A percentile compares a stretch with the other conserved stretches of the same genome.
Conservation (phyloP, 1,140 invertebrate species). For the Venturia canescens region DNA sequence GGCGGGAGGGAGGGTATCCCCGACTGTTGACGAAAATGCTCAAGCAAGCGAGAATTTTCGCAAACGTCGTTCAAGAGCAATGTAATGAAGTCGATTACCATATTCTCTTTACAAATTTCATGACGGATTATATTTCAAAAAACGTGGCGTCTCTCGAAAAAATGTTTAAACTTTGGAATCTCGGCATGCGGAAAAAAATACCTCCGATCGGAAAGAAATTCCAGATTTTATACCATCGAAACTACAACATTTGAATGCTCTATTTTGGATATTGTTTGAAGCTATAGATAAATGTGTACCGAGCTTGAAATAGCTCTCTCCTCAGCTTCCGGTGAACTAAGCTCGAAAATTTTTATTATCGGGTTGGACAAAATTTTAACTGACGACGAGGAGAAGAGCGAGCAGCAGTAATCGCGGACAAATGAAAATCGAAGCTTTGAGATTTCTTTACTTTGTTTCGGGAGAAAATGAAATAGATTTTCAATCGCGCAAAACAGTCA, state of each 20-base stretch:
- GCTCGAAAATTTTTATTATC: conserved; percentile 64
- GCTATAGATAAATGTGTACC: conserved; percentile 78
- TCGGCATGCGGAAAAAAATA: conserved; percentile 40
- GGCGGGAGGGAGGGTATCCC: conserved; percentile 64
- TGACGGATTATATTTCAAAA: conserved; percentile 63
- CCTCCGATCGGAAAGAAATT: conserved; percentile 55
- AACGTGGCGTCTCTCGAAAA: conserved; percentile 76
- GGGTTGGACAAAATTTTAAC: conserved; percentile 61
- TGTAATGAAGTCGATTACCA: conserved; percentile 50
- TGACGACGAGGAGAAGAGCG: conserved; percentile 58
- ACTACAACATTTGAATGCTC: conserved; percentile 73
- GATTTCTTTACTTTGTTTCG: conserved; percentile 76
- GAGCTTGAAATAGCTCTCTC: conserved; percentile 74
- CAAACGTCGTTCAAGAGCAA: conserved; percentile 53
- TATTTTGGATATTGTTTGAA: conserved; percentile 78
- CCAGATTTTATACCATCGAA: conserved; percentile 53
- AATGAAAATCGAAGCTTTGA: conserved; percentile 82
- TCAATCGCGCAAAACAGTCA: conserved; percentile 68
- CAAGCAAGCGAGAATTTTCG: conserved; percentile 59
- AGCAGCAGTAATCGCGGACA: conserved; percentile 64
- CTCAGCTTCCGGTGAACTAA: conserved; percentile 51
- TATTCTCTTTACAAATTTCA: conserved; percentile 49
- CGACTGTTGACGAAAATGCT: conserved; percentile 64
- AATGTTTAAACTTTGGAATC: conserved; percentile 76
- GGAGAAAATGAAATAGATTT: conserved; percentile 41